A percentile compares a stretch with the other conserved stretches of the same genome.
These are phyloP conservation scores for Apteryx owenii DNA, from an alignment of 2,113 vertebrate species.

Conservation along the genomic window DNA sequence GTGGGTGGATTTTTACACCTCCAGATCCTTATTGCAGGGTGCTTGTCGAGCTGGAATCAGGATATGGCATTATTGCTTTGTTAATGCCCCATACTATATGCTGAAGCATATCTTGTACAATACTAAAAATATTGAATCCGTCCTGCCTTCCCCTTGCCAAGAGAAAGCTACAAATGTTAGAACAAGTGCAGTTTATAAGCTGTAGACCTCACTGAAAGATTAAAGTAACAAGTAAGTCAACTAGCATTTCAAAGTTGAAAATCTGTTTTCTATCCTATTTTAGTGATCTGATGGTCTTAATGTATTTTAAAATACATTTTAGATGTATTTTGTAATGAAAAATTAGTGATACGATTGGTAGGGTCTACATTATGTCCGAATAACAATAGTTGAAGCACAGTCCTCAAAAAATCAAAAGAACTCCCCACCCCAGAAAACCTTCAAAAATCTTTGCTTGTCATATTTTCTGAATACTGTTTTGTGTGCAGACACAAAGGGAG, in stretches of 20 bases:
- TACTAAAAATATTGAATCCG: neutral
- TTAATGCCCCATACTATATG: neutral
- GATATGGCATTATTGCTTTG: neutral
- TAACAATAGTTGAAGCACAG: neutral
- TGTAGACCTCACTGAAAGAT: neutral
- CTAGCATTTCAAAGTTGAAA: neutral
- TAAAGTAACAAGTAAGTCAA: neutral
- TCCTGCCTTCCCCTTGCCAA: neutral
- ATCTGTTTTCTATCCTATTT: neutral
- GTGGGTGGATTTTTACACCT: neutral
- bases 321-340: neutral
- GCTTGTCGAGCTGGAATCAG: neutral
- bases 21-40: neutral
- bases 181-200: neutral
- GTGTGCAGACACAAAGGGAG: constrained; percentile 65
- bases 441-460: neutral
- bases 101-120: neutral
- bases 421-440: neutral
- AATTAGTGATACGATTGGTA: neutral
- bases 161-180: neutral
- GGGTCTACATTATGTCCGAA: neutral
- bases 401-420: neutral
- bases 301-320: neutral
- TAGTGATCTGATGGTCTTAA: neutral
- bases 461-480: constrained; percentile 56